A percentile compares a stretch with the other conserved stretches of the same genome.
phyloP scores from a whole-genome alignment of 2,113 vertebrate genomes.

The Hiodon alosoides region DNA sequence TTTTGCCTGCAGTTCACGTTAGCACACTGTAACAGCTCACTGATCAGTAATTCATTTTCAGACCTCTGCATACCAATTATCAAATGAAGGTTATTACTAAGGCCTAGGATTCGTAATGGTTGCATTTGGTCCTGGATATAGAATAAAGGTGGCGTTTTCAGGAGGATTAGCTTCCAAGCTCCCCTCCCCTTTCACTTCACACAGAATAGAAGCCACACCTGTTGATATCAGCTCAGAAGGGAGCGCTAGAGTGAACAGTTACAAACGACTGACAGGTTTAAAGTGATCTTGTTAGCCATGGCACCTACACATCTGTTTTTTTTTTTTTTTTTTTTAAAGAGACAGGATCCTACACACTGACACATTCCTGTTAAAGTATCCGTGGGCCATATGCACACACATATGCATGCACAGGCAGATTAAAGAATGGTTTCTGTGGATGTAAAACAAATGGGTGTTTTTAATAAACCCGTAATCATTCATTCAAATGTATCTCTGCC shows the following conservation, averaged over 20 bases:
- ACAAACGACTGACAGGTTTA: not conserved
- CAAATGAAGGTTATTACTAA: constrained; percentile 67
- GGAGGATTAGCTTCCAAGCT: constrained; percentile 37
- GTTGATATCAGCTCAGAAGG: not conserved
- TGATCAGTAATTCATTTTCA: constrained; percentile 79
- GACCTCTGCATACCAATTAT: constrained; percentile 75
- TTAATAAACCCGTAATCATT: too few species aligned
- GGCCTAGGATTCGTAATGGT: constrained; percentile 49
- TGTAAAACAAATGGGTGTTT: too few species aligned
- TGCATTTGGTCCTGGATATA: constrained; percentile 50
- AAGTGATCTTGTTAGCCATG: not conserved
- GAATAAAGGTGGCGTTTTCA: constrained; percentile 55
- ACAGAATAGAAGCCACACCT: not conserved
- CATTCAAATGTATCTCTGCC: too few species aligned
- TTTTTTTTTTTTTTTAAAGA: too few species aligned
- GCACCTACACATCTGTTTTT: not conserved
- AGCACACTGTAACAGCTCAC: constrained; percentile 68
- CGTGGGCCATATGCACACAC: too few species aligned
- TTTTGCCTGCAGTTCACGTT: constrained; percentile 66
- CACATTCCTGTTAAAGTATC: too few species aligned
- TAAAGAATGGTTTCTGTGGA: not conserved
- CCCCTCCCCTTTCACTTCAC: constrained; percentile 22
- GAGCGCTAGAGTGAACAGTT: too few species aligned
- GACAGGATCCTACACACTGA: too few species aligned
- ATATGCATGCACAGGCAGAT: not conserved